Conservation (phyloP, 2,797 vertebrate species). For the Margarornis squamiger region DNA sequence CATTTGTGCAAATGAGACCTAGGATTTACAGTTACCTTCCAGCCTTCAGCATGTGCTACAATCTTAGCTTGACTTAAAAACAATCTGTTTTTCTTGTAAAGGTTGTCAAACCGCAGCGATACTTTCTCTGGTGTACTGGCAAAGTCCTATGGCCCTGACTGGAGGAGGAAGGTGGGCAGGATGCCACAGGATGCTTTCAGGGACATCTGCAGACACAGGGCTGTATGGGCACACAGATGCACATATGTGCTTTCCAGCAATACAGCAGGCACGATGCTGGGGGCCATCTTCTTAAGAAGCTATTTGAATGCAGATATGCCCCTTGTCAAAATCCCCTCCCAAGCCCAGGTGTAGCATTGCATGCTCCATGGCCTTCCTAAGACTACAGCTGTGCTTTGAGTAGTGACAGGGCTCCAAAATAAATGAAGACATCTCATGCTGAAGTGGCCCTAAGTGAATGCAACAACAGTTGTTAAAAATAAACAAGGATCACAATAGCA, state of each 20-base stretch:
- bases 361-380: neutral
- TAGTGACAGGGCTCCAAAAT: neutral
- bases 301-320: neutral
- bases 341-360: neutral
- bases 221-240: neutral
- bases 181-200: neutral
- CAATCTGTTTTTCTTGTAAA: conserved; percentile 13
- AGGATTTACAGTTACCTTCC: conserved; percentile 45
- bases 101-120: neutral
- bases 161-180: neutral
- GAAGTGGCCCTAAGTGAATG: neutral
- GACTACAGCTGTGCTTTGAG: neutral
- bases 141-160: neutral
- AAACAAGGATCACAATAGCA: neutral
- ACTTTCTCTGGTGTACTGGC: neutral
- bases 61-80: conserved; percentile 13
- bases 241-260: neutral
- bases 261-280: rapidly evolving
- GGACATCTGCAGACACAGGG: neutral
- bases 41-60: neutral
- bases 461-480: neutral
- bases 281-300: neutral
- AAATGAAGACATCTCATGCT: neutral
- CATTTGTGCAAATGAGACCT: conserved; percentile 40
- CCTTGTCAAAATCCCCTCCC: neutral